phyloP scores from a whole-genome alignment of 2,888 invertebrate species.

The Portevinia maculata region DNA sequence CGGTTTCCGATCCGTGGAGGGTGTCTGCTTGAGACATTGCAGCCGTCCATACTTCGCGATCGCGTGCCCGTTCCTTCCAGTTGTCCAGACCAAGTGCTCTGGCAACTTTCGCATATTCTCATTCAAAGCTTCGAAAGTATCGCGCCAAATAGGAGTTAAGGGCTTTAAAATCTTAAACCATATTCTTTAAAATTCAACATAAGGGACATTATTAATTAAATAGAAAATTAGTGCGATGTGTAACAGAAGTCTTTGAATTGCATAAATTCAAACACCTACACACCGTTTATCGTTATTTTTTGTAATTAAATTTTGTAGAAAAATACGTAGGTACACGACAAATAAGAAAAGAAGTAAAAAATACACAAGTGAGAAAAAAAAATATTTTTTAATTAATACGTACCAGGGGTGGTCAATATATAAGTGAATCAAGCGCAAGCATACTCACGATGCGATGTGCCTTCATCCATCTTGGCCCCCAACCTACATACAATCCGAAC shows the following conservation, averaged over 20 bases:
- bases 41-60: too few relatives aligned
- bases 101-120: too few relatives aligned
- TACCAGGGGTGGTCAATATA: slow-evolving; percentile 64
- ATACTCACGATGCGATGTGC: slow-evolving; percentile 13
- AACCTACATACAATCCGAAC: slow-evolving; percentile 5
- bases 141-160: too few relatives aligned
- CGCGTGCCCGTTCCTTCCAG: too few relatives aligned
- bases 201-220: neutral
- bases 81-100: too few relatives aligned
- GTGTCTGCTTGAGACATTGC: too few relatives aligned
- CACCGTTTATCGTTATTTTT: neutral
- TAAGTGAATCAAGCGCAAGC: slow-evolving; percentile 52
- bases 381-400: slow-evolving; percentile 71
- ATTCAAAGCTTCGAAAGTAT: too few relatives aligned
- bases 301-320: slow-evolving; percentile 20
- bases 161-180: too few relatives aligned
- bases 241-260: neutral
- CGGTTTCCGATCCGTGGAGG: too few relatives aligned
- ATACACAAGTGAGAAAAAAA: slow-evolving; percentile 9
- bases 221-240: neutral
- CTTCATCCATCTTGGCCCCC: slow-evolving; percentile 25
- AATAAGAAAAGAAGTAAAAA: neutral
- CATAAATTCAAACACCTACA: neutral
- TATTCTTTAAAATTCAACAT: neutral
- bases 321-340: slow-evolving; percentile 1